Conservation (phyloP, 1,140 invertebrate genomes). For the Zaprionus kolodkinae region DNA sequence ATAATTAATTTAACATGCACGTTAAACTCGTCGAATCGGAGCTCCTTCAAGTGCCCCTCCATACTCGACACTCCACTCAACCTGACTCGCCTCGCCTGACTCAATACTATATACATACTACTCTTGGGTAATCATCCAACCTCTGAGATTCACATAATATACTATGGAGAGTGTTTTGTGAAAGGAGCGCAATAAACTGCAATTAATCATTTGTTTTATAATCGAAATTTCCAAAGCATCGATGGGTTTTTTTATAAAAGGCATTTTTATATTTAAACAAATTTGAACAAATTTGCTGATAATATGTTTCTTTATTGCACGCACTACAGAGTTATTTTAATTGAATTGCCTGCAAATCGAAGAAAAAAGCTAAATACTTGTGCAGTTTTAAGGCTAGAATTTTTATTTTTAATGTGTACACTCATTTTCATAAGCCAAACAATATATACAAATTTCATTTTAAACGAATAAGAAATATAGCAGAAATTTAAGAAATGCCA, state of each 20-base stretch:
- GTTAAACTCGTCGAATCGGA: constrained; percentile 59
- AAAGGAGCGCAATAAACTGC: constrained; percentile 7
- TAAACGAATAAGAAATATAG: no score
- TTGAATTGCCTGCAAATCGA: no score
- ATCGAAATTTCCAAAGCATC: background rate
- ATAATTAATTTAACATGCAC: constrained; percentile 80
- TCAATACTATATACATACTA: background rate
- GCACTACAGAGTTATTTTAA: no score
- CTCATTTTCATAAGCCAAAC: no score
- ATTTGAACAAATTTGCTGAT: no score
- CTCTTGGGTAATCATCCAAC: constrained; percentile 21
- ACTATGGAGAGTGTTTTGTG: background rate
- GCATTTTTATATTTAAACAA: no score
- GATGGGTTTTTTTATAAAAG: no score
- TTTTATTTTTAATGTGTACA: no score
- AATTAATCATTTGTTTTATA: constrained; percentile 7
- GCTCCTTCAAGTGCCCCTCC: constrained; percentile 56
- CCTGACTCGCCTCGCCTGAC: background rate
- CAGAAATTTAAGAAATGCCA: no score
- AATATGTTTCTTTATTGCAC: no score
- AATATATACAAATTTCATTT: no score
- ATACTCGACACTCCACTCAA: constrained; percentile 37
- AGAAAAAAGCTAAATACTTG: background rate
- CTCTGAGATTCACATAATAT: background rate
- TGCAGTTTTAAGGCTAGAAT: background rate